A percentile compares a stretch with the other conserved stretches of the same genome.
Evolutionary conservation across 2,888 invertebrate genomes (phyloP).

Genomic region (Lasioglossum villosulum): DNA sequence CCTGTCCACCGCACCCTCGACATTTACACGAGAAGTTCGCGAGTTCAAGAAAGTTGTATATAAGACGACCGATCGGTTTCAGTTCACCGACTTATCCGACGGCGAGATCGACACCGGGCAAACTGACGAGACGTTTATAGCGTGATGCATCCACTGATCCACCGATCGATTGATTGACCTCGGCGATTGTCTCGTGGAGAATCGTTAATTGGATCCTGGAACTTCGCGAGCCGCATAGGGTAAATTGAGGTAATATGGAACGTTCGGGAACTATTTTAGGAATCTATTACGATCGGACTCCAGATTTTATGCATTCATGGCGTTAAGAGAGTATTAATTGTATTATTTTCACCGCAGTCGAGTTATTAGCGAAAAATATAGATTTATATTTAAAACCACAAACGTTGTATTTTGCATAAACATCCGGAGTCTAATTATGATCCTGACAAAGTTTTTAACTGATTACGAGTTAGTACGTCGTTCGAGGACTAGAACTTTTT

Average conservation of each 20-base stretch:
- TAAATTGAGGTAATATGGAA: neutral
- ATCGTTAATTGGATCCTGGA: neutral
- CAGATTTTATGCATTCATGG: no score
- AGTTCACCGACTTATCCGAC: neutral
- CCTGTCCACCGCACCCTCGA: constrained; percentile 80
- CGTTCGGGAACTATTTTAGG: neutral
- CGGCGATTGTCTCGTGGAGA: neutral
- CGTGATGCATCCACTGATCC: neutral
- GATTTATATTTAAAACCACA: no score
- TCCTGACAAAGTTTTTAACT: neutral
- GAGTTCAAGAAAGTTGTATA: constrained; percentile 82
- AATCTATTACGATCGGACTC: neutral
- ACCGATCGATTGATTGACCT: neutral
- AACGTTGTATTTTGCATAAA: no score
- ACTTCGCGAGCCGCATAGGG: neutral
- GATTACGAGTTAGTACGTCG: neutral
- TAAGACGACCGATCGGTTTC: constrained; percentile 59
- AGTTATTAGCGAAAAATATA: no score
- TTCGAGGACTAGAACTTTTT: neutral
- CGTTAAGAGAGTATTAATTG: no score
- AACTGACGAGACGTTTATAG: neutral
- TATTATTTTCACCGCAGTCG: no score
- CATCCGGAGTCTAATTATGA: neutral
- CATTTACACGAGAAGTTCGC: constrained; percentile 81
- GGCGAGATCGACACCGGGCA: constrained; percentile 20